phyloP scores from a whole-genome alignment of 2,797 vertebrate genomes.

The Poecile montanus region DNA sequence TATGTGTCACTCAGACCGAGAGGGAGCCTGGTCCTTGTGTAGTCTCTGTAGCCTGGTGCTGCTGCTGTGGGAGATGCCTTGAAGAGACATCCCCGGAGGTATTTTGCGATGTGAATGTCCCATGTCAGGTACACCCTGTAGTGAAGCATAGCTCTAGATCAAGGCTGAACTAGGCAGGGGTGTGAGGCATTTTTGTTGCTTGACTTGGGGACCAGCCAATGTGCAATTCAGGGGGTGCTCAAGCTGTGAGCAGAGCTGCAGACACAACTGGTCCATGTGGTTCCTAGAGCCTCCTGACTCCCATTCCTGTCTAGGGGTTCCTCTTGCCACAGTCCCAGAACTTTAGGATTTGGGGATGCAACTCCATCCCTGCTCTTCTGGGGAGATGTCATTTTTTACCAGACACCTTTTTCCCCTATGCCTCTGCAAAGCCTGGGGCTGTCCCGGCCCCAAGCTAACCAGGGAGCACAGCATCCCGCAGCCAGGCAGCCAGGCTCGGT shows the following conservation, averaged over 20 bases:
- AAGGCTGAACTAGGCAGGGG: not conserved
- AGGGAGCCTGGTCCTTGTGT: not conserved
- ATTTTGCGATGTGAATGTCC: not conserved
- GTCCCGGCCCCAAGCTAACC: accelerated
- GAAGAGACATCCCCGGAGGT: accelerated
- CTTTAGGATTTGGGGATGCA: not conserved
- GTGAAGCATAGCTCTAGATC: not conserved
- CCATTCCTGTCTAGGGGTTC: not conserved
- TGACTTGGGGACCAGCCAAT: not conserved
- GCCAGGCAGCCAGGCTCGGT: not conserved
- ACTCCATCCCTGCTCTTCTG: not conserved
- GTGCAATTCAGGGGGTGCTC: not conserved
- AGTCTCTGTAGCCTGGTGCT: not conserved
- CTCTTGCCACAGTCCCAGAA: not conserved
- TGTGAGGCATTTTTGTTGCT: not conserved
- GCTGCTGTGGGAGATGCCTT: not conserved
- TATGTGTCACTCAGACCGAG: not conserved
- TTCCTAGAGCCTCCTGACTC: not conserved
- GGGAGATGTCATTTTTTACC: not conserved
- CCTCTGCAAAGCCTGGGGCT: not conserved
- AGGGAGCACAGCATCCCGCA: not conserved
- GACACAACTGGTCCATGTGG: accelerated
- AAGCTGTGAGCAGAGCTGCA: not conserved
- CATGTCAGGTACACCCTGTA: accelerated
- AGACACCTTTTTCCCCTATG: not conserved